Conservation (phyloP, 1,140 invertebrate genomes). For the Arctopsyche grandis region DNA sequence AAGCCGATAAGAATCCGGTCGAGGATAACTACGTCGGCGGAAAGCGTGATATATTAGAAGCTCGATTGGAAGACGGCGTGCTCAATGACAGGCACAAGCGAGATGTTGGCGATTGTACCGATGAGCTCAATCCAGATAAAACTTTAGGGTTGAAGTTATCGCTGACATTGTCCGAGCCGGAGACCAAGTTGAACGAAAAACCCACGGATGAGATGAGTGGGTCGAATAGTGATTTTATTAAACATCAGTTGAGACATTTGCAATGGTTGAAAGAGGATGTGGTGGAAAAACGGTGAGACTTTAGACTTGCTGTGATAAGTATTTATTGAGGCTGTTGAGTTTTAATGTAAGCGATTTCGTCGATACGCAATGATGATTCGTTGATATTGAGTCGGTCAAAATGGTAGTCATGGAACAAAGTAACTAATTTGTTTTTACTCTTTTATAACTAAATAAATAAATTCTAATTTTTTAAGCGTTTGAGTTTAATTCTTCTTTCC, state of each 20-base stretch:
- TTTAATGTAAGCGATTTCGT: too few relatives aligned
- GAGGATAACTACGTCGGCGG: constrained; percentile 36
- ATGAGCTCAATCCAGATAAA: background rate
- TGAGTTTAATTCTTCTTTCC: too few relatives aligned
- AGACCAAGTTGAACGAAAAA: background rate
- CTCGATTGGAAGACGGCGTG: background rate
- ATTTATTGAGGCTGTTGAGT: too few relatives aligned
- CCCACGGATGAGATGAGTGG: background rate
- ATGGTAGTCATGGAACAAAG: too few relatives aligned
- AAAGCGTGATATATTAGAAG: constrained; percentile 48
- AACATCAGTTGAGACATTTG: constrained; percentile 8
- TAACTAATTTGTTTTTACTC: too few relatives aligned
- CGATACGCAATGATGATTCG: too few relatives aligned
- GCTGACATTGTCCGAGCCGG: background rate
- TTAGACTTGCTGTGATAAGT: too few relatives aligned
- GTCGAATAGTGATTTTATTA: background rate
- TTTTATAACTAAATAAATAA: too few relatives aligned
- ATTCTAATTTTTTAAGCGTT: too few relatives aligned
- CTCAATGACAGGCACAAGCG: background rate
- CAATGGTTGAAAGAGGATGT: constrained; percentile 46
- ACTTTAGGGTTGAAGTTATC: constrained; percentile 10
- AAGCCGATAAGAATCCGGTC: background rate
- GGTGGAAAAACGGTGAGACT: constrained; percentile 3
- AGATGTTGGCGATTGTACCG: background rate
- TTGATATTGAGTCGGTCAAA: too few relatives aligned